Base-by-base conservation (phyloP, 2,888 invertebrate genomes). In the Beris morrisii region DNA sequence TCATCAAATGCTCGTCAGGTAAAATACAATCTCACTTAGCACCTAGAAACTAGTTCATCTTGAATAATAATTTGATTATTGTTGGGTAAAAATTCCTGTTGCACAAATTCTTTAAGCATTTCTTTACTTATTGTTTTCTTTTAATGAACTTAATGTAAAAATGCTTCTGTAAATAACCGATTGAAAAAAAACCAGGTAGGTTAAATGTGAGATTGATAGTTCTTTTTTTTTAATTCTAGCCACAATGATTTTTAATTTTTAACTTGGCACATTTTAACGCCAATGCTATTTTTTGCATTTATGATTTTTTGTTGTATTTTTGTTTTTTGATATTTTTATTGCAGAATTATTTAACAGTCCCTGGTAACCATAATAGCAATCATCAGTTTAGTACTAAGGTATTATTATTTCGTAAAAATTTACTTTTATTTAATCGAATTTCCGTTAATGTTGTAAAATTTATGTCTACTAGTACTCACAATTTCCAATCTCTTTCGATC, bases 261-360 rank as follows among this genome's bases (percentile, higher is more conserved):
- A 56, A 43, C n/a, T 54, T 56, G 43, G n/a, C 52, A 13, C 15
- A 31, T 71, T 71, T 30, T 57, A 31, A 56, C 15, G 12, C 44
- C 44, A 48, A 56, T 73, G 53, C 45, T 44, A 46, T 44, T 31
- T 64, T 15, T 13, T 44, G 28, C 45, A 45, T 67, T 46, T 64
- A 43, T 61, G 55, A 45, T 63, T 65, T 67, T 65, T 22, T 64
- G 64, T 48, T 58, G 59, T 64, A 65, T 55, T 67, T 67, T 55
- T 45, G 54, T 78, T 77, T 79, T 81, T 82, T 81, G 82, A 80
- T 80, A 78, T 86, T 84, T 86, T 84, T 89, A 88, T 90, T 90
- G 84, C 90, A 90, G 90, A 90, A 88, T 86, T 90, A 89, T 87
- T 90, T 91, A 87, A 89, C 89, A 87, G 90, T 90, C 86, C 90